phyloP scores from a whole-genome alignment of 2,113 vertebrate genomes.

The Cynocephalus volans region DNA sequence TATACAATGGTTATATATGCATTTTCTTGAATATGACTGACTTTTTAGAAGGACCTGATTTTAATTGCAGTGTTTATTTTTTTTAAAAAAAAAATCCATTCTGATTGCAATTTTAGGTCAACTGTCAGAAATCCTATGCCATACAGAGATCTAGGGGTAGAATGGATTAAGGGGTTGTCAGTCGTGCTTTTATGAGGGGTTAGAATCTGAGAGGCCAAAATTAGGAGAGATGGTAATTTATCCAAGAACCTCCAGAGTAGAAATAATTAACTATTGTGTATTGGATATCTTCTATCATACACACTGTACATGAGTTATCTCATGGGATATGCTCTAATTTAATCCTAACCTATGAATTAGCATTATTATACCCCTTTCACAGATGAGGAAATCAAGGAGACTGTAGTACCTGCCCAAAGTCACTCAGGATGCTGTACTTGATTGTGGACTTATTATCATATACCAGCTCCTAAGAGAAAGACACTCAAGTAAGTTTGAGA shows the following conservation, averaged over 20 bases:
- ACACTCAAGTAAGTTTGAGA: neutral
- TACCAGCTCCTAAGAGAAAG: neutral
- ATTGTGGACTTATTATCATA: neutral
- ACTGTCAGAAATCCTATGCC: accelerated
- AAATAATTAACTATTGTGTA: neutral
- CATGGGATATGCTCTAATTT: too few species aligned
- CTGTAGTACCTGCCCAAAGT: neutral
- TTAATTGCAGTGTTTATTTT: neutral
- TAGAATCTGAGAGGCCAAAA: neutral
- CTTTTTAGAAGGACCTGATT: neutral
- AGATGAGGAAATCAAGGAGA: neutral
- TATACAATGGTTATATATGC: too few species aligned
- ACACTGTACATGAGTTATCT: neutral
- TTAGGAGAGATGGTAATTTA: neutral
- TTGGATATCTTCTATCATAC: accelerated
- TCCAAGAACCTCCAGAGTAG: neutral
- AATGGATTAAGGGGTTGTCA: neutral
- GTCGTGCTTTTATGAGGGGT: neutral
- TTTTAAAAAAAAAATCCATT: neutral
- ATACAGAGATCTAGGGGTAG: neutral
- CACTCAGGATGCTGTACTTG: neutral
- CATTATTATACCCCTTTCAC: neutral
- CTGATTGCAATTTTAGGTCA: neutral
- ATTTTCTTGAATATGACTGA: neutral
- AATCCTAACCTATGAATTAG: neutral